Percentiles rank a stretch among this genome's conserved stretches.
phyloP scores from a whole-genome alignment of 2,113 vertebrate genomes.

The Entosphenus tridentatus region DNA sequence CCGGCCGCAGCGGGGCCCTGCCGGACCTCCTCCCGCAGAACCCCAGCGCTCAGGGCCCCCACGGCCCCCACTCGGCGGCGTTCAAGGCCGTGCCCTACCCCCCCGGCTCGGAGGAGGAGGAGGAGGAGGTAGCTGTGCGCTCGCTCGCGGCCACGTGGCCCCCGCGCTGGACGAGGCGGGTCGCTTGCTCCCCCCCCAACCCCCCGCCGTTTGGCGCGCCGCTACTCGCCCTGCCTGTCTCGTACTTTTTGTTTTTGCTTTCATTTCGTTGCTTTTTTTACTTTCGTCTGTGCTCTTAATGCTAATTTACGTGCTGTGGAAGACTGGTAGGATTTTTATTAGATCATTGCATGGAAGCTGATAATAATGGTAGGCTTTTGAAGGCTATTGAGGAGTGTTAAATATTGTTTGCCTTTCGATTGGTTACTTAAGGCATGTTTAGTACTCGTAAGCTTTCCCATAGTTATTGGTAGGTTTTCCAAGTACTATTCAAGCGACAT shows the following conservation, averaged over 20 bases:
- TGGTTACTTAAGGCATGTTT: no score
- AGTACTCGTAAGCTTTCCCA: no score
- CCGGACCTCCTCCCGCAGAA: conserved; percentile 91
- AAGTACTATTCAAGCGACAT: no score
- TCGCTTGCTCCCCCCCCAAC: conserved; percentile 7
- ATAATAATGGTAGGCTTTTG: no score
- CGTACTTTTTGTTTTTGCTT: neutral
- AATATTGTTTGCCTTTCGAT: no score
- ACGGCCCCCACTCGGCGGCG: conserved; percentile 40
- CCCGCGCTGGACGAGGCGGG: conserved; percentile 3
- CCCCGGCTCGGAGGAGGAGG: conserved; percentile 53
- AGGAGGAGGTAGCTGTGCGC: conserved; percentile 21
- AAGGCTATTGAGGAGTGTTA: no score
- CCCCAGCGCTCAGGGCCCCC: conserved; percentile 51
- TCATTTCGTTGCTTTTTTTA: no score
- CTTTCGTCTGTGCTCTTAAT: no score
- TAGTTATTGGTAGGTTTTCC: no score
- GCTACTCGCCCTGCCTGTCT: neutral
- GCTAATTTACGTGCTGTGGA: no score
- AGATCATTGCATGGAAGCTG: no score
- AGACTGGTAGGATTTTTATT: no score
- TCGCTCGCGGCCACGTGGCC: neutral
- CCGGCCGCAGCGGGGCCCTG: conserved; percentile 54
- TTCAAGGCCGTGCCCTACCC: conserved; percentile 41
- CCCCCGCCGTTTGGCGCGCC: neutral